A percentile compares a stretch with the other conserved stretches of the same genome.
Conservation (phyloP, 1,140 invertebrate species). For the Octopus bimaculoides region DNA sequence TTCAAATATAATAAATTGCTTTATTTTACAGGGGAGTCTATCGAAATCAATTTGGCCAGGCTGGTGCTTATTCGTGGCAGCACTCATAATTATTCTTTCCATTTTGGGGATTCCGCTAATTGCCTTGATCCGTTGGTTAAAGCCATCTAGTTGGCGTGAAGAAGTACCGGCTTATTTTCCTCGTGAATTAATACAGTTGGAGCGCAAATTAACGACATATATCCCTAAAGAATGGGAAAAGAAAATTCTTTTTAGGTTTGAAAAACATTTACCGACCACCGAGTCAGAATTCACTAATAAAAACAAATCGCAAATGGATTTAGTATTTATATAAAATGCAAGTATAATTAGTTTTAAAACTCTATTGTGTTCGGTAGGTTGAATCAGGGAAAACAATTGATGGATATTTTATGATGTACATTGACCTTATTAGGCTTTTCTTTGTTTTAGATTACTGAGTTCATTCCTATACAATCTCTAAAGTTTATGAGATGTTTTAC, state of each 20-base stretch:
- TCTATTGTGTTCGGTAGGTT: no score
- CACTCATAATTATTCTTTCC: conserved; percentile 73
- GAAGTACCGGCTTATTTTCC: conserved; percentile 36
- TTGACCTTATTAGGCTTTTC: no score
- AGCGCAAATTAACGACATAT: not conserved
- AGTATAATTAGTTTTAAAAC: no score
- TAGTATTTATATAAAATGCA: not conserved
- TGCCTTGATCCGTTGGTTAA: conserved; percentile 25
- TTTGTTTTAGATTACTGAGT: no score
- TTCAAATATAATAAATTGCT: no score
- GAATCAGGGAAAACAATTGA: no score
- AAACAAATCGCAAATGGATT: not conserved
- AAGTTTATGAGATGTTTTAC: no score
- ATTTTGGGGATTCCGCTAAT: conserved; percentile 82
- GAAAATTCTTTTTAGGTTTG: not conserved
- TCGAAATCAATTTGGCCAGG: conserved; percentile 72
- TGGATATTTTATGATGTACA: no score
- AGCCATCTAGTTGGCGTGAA: conserved; percentile 18
- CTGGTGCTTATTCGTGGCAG: conserved; percentile 80
- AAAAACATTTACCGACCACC: not conserved
- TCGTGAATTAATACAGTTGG: not conserved
- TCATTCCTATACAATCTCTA: no score
- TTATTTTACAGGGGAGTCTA: conserved; percentile 65
- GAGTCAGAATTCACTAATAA: not conserved
- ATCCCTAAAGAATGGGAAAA: not conserved